Evolutionary conservation across 2,888 invertebrate genomes (phyloP).

Genomic region (Eutolmus rufibarbis): DNA sequence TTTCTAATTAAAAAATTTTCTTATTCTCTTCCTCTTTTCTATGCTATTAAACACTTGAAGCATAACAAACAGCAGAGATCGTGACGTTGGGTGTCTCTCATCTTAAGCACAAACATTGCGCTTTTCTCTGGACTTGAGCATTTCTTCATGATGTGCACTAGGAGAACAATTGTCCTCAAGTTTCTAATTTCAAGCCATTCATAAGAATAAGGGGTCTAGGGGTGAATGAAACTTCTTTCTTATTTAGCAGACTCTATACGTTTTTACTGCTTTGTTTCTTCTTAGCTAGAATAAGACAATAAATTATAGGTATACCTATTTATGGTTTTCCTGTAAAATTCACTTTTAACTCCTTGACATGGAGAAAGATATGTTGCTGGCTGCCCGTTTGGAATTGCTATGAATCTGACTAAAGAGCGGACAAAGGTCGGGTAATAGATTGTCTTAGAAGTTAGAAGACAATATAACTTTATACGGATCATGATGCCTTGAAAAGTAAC

Average conservation of each 20-base stretch:
- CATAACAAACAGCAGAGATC: not conserved
- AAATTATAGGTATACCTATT: not conserved
- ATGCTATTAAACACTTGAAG: not conserved
- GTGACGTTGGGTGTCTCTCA: not conserved
- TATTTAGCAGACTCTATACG: not conserved
- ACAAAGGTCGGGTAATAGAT: too few species aligned
- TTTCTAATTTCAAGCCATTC: not conserved
- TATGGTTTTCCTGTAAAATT: not conserved
- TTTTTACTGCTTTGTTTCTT: not conserved
- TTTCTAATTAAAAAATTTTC: not conserved
- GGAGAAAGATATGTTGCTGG: too few species aligned
- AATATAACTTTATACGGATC: too few species aligned
- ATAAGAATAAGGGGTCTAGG: not conserved
- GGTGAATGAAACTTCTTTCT: not conserved
- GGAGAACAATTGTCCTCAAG: not conserved
- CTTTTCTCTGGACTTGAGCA: not conserved
- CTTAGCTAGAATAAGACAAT: not conserved
- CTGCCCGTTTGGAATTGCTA: too few species aligned
- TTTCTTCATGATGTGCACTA: not conserved
- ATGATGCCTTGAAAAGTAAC: too few species aligned
- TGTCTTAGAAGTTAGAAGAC: too few species aligned
- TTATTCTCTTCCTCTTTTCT: not conserved
- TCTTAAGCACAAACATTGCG: not conserved
- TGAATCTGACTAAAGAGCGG: too few species aligned
- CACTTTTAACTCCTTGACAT: too few species aligned